Base-by-base conservation (phyloP, 2,888 invertebrate genomes). In the Chloroclysta siterata region DNA sequence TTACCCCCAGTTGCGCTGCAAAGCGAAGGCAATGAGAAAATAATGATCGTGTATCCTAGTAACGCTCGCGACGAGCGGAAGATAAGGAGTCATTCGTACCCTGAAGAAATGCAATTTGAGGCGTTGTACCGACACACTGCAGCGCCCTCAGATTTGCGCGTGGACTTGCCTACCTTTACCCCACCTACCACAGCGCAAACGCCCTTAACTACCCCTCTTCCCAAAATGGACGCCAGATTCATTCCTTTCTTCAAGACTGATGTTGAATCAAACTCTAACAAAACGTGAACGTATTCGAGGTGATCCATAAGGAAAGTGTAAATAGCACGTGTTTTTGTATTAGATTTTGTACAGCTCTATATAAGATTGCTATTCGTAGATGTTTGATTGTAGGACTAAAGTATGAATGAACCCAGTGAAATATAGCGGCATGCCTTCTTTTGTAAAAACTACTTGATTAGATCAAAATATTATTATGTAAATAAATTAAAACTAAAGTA, bases 91-190 rank as follows among this genome's bases (percentile, higher is more conserved):
- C 93, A 93, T 67, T 91, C 93, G 5, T 89, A 89, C 72, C 90
- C 93, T 0, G 93, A 93, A 66, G 93, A 93, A 74, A 74, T 93
- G 75, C 93, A 93, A 72, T 93, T 93, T 72, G 93, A 93, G 70
- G 92, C 91, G 41, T 71, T 93, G 63, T 93, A 93, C 74, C 84
- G 82, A 50, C 93, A 89, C 72, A 89, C 93, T 17, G 86, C 87
- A 4, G 84, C 87, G 58, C 88, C 90, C 0, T 72, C 77, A 1
- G 74, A 79, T 5, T 67, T 94, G 6, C 85, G 94, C 48, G 94
- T 95, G n/a, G 94, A 94, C 70, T 77, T 95, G 68, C 95, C 95
- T 11, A 95, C 95, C 0, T 95, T 94, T 75, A 80, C 91, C 33
- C 94, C 95, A 17, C 91, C 92, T 5, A 77, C 84, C 8, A 67